Evolutionary conservation across 2,888 invertebrate species (phyloP), one percentile per base, ranked within the genome.

Genomic region (Stegophylla sp.): DNA sequence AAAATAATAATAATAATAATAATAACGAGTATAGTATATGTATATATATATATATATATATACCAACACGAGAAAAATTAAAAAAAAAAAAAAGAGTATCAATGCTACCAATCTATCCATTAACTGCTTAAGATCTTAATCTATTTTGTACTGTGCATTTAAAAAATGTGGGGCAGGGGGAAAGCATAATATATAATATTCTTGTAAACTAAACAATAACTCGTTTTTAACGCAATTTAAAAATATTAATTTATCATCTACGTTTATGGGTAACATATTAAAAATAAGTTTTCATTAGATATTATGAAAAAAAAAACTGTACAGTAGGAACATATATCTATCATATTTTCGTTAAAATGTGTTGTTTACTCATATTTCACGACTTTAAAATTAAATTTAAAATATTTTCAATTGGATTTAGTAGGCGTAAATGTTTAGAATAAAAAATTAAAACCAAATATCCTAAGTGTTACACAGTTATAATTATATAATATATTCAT

Each of bases 131-230:
- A 76, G 76, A 76, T 69, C 75, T 53, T 75, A 77, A 77, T 67
- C 79, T 79, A 79, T 79, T 79, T 79, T 79, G 79, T 79, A 79
- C 79, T 79, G 79, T 79, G 79, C 61, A 79, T 61, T 76, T 34
- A 59, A 77, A 79, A 79, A 61, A 61, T 41, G 69, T 79, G 61
- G 61, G 51, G 59, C 17, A 15, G 59, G 79, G 71, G 63, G 63
- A 69, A 66, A 66, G 79, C 79, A 48, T 71, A 10, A 75, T 64
- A 26, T 17, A 28, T 45, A 67, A 67, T 67, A 67, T 56, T 41
- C 26, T 76, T n/a, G 41, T 43, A 28, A 59, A 77, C 43, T 59
- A 67, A 43, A 77, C 43, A 67, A 59, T 17, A 67, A 77, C n/a
- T 76, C 64, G 41, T 67, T 26, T 26, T 77, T 43, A 43, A 76